A percentile compares a stretch with the other conserved stretches of the same genome.
Evolutionary conservation across 2,113 vertebrate genomes (phyloP).

Genomic region (Nothoprocta perdicaria): DNA sequence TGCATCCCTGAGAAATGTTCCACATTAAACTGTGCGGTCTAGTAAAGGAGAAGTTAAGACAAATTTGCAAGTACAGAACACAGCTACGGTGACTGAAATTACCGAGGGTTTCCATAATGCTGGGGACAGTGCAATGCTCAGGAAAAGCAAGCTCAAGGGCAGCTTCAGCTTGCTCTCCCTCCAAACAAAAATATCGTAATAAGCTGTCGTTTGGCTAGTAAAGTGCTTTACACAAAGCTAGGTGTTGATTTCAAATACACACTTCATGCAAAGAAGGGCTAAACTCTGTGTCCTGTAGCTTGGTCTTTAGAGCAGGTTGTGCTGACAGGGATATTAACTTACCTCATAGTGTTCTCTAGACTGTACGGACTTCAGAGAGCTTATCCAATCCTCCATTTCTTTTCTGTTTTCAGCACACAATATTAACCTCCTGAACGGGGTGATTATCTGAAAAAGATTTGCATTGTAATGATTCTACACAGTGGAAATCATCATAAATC

Average conservation of each 20-base stretch:
- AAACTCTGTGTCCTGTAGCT: conserved; percentile 28
- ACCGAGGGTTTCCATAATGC: background rate
- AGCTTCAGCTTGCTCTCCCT: conserved; percentile 4
- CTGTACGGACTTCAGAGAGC: conserved; percentile 91
- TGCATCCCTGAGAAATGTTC: conserved; percentile 99
- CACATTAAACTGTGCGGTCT: conserved; percentile 99
- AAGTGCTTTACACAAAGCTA: background rate
- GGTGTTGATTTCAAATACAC: background rate
- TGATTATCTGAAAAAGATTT: conserved; percentile 85
- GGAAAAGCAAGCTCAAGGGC: background rate
- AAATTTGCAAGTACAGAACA: conserved; percentile 79
- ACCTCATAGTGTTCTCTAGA: conserved; percentile 98
- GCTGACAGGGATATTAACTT: conserved; percentile 52
- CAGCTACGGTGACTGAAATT: conserved; percentile 48
- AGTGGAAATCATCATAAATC: background rate
- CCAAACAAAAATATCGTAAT: background rate
- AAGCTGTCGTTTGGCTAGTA: background rate
- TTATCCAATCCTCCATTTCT: conserved; percentile 96
- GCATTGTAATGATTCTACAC: conserved; percentile 8
- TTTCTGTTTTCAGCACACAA: conserved; percentile 92
- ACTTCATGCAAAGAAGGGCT: background rate
- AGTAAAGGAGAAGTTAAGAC: conserved; percentile 84
- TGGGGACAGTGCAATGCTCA: background rate
- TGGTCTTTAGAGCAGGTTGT: background rate
- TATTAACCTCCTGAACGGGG: conserved; percentile 90